Evolutionary conservation across 2,797 vertebrate species (phyloP).

Genomic region (Acipenser transmontanus): DNA sequence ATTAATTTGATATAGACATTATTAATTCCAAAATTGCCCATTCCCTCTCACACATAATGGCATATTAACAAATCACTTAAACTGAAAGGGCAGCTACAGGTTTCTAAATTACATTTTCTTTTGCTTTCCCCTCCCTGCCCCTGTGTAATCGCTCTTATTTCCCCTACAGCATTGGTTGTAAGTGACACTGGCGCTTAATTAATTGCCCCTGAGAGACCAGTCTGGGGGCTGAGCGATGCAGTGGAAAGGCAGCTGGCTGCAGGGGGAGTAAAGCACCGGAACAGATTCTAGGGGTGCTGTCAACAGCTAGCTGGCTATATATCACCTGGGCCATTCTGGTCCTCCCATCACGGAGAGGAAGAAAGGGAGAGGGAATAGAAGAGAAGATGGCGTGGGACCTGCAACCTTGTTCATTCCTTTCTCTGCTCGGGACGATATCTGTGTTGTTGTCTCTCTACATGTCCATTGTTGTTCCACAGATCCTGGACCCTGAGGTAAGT

Average conservation of each 20-base stretch:
- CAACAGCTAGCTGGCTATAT: constrained; percentile 2
- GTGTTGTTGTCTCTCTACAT: constrained; percentile 58
- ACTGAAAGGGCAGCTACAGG: constrained; percentile 1
- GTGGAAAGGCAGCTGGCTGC: constrained; percentile 18
- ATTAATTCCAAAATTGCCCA: no score
- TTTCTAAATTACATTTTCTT: constrained; percentile 20
- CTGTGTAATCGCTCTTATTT: constrained; percentile 35
- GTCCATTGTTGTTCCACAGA: constrained; percentile 56
- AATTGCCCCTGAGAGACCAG: constrained; percentile 47
- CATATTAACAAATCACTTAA: neutral
- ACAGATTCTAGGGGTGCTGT: constrained; percentile 6
- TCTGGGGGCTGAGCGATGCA: constrained; percentile 26
- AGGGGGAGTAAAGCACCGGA: constrained; percentile 12
- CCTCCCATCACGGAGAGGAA: constrained; percentile 26
- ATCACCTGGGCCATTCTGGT: constrained; percentile 40
- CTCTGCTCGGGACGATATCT: constrained; percentile 43
- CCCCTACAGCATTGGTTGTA: constrained; percentile 49
- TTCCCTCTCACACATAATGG: no score
- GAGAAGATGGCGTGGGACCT: constrained; percentile 54
- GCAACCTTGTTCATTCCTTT: constrained; percentile 39
- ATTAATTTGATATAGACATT: no score
- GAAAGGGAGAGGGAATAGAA: constrained; percentile 14
- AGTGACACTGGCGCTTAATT: constrained; percentile 66
- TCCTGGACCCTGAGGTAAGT: constrained; percentile 72
- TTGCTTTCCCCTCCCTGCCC: constrained; percentile 39